These are phyloP conservation scores for Hippoglossus stenolepis DNA, from an alignment of 2,113 vertebrate species.

Conservation along the genomic window DNA sequence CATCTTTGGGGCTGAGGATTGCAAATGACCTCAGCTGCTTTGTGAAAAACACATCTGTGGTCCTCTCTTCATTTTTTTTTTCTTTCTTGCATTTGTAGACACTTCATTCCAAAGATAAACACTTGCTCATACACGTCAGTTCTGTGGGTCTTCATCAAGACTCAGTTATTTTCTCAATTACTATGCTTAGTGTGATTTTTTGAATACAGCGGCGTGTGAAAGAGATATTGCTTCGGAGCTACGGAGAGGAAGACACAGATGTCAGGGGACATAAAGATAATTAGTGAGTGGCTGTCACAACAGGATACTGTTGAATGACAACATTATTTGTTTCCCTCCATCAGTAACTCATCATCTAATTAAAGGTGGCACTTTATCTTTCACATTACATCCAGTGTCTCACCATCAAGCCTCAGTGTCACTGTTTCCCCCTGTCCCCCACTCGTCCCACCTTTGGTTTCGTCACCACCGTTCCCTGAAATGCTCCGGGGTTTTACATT, in stretches of 20 bases:
- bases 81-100: neutral
- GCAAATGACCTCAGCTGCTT: neutral
- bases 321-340: conserved; percentile 71
- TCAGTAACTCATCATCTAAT: conserved; percentile 71
- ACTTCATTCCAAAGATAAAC: conserved; percentile 1
- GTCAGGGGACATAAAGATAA: conserved; percentile 58
- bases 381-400: conserved; percentile 63
- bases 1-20: neutral
- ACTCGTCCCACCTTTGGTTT: conserved; percentile 20
- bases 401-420: conserved; percentile 61
- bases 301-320: conserved; percentile 71
- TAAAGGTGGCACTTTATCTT: conserved; percentile 71
- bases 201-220: conserved; percentile 8
- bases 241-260: conserved; percentile 20
- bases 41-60: neutral
- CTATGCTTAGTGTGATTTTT: neutral
- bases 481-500: conserved; percentile 40
- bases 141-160: neutral
- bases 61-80: neutral
- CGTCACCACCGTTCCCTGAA: conserved; percentile 47
- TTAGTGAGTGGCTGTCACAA: conserved; percentile 69
- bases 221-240: conserved; percentile 22
- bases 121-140: neutral
- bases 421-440: conserved; percentile 25
- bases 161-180: neutral